Base-by-base conservation (phyloP, 2,113 vertebrate genomes). In the Cercopithecus mona region DNA sequence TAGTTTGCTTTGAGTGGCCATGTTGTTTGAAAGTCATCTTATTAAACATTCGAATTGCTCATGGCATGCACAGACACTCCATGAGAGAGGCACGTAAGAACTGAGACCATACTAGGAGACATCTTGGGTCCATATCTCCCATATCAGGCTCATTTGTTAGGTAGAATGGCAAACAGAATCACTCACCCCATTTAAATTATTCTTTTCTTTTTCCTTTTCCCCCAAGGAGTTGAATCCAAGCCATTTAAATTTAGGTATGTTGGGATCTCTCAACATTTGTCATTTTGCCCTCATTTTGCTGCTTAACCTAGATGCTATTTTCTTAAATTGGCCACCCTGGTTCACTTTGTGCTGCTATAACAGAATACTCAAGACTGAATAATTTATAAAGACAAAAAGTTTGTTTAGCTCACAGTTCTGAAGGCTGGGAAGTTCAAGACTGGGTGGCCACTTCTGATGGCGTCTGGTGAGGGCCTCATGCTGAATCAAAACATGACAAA, bases 201-300 rank as follows among this genome's bases (percentile, higher is more conserved):
- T 64, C 92, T 40, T 80, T 16, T 79, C 22, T 84, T 3, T 89
- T 25, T 73, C 17, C 66, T 81, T 73, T 40, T 14, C 14, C 10
- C 25, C 32, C 52, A 72, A 96, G 27, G 20, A 85, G 38, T 79
- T 92, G 55, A 90, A 95, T 64, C 90, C n/a, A 88, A 70, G 35
- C 79, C n/a, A 94, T 64, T 84, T 90, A 97, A 93, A 61, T 70
- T 6, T n/a, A 96, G 14, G 27, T 85, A 48, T 80, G 17, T 81
- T 88, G 45, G 4, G 5, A 83, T 9, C 52, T 85, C 40, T 96
- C 91, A 32, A 38, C 43, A 30, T 72, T 94, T 91, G 12, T 84
- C 64, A 84, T 79, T 64, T 57, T 81, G n/a, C 76, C 48, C 40
- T 94, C 32, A 78, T 66, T 97, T 91, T 94, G 13, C 59, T 82